phyloP scores from a whole-genome alignment of 2,888 invertebrate species.

The Rosalia funebris region DNA sequence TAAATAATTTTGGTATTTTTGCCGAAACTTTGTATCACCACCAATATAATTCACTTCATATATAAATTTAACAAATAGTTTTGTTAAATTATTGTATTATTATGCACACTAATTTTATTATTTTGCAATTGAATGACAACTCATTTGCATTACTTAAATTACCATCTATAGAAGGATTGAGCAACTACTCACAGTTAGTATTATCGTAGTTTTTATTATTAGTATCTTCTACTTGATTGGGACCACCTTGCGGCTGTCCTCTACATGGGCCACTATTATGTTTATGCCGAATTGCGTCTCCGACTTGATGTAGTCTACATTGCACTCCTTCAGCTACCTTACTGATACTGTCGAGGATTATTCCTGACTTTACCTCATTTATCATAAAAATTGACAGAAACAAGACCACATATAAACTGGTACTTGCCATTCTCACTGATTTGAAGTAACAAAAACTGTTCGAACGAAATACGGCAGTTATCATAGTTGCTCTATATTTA shows the following conservation, averaged over 20 bases:
- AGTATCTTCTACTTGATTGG: background rate
- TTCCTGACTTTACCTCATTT: constrained; percentile 1
- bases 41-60: too few relatives aligned
- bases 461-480: background rate
- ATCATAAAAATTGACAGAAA: background rate
- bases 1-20: too few relatives aligned
- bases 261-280: constrained; percentile 22
- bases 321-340: background rate
- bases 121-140: too few relatives aligned
- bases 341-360: background rate
- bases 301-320: constrained; percentile 21
- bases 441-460: background rate
- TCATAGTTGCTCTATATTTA: background rate
- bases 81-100: too few relatives aligned
- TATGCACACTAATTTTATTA: too few relatives aligned
- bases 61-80: too few relatives aligned
- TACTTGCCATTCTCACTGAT: background rate
- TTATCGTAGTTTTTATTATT: too few relatives aligned
- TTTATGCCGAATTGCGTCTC: constrained; percentile 16
- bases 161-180: too few relatives aligned
- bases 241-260: background rate
- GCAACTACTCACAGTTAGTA: too few relatives aligned
- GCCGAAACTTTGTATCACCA: too few relatives aligned
- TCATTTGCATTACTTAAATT: too few relatives aligned
- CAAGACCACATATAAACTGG: background rate